These are phyloP conservation scores for Formicarius rufipectus DNA, from an alignment of 2,113 vertebrate species.

Conservation along the genomic window DNA sequence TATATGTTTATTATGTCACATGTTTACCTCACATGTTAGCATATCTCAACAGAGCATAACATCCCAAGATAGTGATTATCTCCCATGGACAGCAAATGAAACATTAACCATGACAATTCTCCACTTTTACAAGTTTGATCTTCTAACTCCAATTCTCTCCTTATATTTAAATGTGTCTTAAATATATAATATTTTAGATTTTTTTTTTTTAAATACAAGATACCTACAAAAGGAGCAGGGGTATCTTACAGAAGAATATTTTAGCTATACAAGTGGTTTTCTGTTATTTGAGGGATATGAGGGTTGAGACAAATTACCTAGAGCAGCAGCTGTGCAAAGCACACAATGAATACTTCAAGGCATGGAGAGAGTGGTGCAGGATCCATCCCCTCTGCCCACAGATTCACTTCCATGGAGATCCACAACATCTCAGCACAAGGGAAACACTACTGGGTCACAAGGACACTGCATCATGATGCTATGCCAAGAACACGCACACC, in stretches of 20 bases:
- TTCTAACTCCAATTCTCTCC: not conserved
- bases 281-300: not conserved
- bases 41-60: not conserved
- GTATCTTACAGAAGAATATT: not conserved
- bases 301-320: not conserved
- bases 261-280: not conserved
- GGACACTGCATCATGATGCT: not conserved
- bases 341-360: not conserved
- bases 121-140: not conserved
- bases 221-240: not conserved
- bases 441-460: not conserved
- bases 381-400: not conserved
- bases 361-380: fast-evolving
- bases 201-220: not conserved
- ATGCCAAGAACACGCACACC: not conserved
- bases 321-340: not conserved
- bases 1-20: no score
- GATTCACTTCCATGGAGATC: not conserved
- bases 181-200: not conserved
- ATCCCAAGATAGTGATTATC: not conserved
- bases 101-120: not conserved
- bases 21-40: no score
- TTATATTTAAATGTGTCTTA: not conserved
- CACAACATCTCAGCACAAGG: not conserved
- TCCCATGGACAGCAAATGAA: not conserved